phyloP scores from a whole-genome alignment of 1,140 invertebrate species.

The Reticulitermes speratus region DNA sequence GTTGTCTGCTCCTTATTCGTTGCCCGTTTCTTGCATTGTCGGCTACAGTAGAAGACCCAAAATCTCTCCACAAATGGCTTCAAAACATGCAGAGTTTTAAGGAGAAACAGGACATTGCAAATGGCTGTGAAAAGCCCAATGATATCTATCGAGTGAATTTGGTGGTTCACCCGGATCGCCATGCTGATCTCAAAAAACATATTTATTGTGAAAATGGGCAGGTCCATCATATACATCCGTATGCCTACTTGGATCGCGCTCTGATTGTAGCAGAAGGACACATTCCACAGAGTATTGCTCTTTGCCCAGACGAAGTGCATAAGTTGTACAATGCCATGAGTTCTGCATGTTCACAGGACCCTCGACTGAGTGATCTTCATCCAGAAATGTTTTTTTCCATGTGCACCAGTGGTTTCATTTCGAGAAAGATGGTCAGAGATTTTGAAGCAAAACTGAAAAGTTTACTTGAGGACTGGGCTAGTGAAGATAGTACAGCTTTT shows the following conservation, averaged over 20 bases:
- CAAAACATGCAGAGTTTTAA: conserved; percentile 37
- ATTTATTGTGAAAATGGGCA: conserved; percentile 31
- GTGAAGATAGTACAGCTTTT: background rate
- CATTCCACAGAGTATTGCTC: conserved; percentile 34
- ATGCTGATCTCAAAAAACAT: conserved; percentile 38
- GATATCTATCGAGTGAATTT: conserved; percentile 35
- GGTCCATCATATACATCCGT: conserved; percentile 36
- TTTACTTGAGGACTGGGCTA: conserved; percentile 7
- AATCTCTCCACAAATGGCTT: conserved; percentile 35
- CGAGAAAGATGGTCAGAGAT: conserved; percentile 30
- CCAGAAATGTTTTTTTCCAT: conserved; percentile 29
- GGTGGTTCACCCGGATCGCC: conserved; percentile 35
- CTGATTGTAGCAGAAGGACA: background rate
- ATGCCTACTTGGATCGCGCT: conserved; percentile 28
- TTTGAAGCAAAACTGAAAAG: conserved; percentile 33
- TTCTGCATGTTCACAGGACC: background rate
- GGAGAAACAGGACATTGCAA: conserved; percentile 27
- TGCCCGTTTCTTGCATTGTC: conserved; percentile 39
- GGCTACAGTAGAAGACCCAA: conserved; percentile 37
- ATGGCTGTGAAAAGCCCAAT: background rate
- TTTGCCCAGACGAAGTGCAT: conserved; percentile 36
- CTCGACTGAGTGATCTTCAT: background rate
- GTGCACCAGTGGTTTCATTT: conserved; percentile 33
- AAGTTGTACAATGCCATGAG: conserved; percentile 36
- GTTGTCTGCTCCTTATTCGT: conserved; percentile 35